phyloP scores from a whole-genome alignment of 2,888 invertebrate species.

The Rhorus exstirpatorius region DNA sequence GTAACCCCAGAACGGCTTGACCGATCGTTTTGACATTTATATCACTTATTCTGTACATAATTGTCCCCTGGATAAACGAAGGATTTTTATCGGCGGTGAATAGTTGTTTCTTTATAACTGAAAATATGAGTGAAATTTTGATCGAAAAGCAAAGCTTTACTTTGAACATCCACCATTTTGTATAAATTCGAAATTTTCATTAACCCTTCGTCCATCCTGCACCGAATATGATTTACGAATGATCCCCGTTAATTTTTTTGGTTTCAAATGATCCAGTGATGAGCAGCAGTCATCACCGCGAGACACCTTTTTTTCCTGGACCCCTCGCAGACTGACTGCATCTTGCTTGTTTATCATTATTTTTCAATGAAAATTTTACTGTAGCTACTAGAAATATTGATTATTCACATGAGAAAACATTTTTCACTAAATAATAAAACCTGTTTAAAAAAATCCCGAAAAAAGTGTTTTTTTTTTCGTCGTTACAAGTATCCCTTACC shows the following conservation, averaged over 20 bases:
- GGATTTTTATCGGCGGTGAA: too few species aligned
- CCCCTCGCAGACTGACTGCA: constrained; percentile 22
- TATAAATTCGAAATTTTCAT: neutral
- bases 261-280: constrained; percentile 19
- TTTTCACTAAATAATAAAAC: constrained; percentile 10
- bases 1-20: too few species aligned
- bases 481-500: too few species aligned
- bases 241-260: constrained; percentile 16
- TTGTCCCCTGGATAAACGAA: too few species aligned
- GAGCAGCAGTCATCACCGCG: constrained; percentile 24
- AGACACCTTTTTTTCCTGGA: constrained; percentile 8
- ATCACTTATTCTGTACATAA: too few species aligned
- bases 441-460: neutral
- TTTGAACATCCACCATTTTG: neutral
- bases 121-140: constrained; percentile 1
- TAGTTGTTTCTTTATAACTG: too few species aligned
- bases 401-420: constrained; percentile 11
- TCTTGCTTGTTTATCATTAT: constrained; percentile 9
- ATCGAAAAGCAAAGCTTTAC: neutral
- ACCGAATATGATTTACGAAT: constrained; percentile 2
- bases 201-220: neutral
- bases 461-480: too few species aligned
- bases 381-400: constrained; percentile 4
- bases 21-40: too few species aligned
- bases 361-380: constrained; percentile 3